phyloP scores from a whole-genome alignment of 2,888 invertebrate genomes.

The Automeris io region DNA sequence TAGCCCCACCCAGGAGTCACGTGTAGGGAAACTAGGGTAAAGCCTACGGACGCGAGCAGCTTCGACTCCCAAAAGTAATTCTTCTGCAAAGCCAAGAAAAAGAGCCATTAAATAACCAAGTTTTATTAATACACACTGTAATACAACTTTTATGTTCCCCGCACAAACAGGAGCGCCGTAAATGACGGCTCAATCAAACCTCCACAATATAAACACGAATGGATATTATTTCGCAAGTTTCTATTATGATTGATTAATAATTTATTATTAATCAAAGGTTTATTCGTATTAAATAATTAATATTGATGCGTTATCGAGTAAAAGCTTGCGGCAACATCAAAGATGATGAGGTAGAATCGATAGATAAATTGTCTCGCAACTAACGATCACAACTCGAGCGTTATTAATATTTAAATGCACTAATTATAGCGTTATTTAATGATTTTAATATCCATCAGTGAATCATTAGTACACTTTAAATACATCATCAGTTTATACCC shows the following conservation, averaged over 20 bases:
- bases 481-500: no score
- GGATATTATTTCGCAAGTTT: constrained; percentile 9
- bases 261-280: constrained; percentile 39
- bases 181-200: constrained; percentile 8
- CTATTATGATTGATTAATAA: constrained; percentile 20
- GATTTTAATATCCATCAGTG: not conserved
- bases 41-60: no score
- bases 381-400: not conserved
- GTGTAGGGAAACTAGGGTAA: no score
- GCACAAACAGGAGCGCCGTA: not conserved
- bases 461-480: not conserved
- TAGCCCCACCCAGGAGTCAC: no score
- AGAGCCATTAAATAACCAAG: no score
- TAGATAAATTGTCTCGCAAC: not conserved
- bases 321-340: not conserved
- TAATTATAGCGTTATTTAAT: not conserved
- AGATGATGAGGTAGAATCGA: not conserved
- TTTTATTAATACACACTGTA: not conserved
- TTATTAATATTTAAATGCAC: not conserved
- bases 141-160: not conserved
- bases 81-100: no score
- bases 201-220: not conserved
- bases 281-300: constrained; percentile 17
- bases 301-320: constrained; percentile 16
- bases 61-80: no score